phyloP scores from a whole-genome alignment of 2,888 invertebrate species.

The Adineta ricciae region DNA sequence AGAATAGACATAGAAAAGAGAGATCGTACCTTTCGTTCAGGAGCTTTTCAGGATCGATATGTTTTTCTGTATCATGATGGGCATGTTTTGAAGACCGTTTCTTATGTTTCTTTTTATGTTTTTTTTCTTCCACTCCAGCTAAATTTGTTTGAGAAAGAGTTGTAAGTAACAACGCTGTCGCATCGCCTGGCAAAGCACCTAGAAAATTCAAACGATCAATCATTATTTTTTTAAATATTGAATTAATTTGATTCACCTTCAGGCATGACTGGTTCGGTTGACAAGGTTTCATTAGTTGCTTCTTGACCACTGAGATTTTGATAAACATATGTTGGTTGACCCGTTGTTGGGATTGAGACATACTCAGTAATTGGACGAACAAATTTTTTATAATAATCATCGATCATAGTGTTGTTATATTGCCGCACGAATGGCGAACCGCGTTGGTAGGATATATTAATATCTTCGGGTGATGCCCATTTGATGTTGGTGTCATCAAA shows the following conservation, averaged over 20 bases:
- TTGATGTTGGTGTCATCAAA: neutral
- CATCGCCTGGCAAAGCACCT: neutral
- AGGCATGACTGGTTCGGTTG: neutral
- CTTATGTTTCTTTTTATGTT: constrained; percentile 18
- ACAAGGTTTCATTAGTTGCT: neutral
- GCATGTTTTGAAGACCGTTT: constrained; percentile 1
- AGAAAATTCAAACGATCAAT: neutral
- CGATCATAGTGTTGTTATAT: neutral
- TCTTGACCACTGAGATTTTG: neutral
- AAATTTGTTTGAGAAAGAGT: neutral
- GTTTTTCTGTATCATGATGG: neutral
- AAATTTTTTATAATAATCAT: constrained; percentile 20
- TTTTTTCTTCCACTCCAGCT: neutral
- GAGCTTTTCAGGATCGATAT: neutral
- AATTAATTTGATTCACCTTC: neutral
- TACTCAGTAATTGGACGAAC: neutral
- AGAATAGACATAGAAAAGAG: neutral
- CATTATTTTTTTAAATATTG: neutral
- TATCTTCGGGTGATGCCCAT: neutral
- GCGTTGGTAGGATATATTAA: neutral
- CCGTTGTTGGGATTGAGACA: constrained; percentile 8
- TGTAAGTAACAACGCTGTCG: no score
- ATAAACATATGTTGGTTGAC: constrained; percentile 21
- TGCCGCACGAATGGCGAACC: neutral
- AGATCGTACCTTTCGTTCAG: neutral